Base-by-base conservation (phyloP, 2,113 vertebrate species). In the Vidua macroura region DNA sequence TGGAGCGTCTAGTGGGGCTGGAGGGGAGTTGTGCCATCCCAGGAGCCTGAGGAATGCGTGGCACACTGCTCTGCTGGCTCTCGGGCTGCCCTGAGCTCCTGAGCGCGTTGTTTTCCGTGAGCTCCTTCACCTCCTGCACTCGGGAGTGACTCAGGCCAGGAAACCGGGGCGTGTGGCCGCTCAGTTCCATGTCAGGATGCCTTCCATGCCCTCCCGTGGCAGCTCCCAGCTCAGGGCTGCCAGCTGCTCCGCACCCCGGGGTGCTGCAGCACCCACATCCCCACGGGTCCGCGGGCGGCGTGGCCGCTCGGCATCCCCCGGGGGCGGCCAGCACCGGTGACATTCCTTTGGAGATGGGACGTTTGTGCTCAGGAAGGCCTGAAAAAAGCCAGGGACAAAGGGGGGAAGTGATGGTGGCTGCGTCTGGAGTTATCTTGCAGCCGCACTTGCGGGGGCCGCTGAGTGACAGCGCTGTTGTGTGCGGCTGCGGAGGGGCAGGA, bases 301-400 rank as follows among this genome's bases (percentile, higher is more conserved):
- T 3, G 13, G 58, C 49, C 2, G 3, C 80, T 24, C 4, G 4
- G 60, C 15, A 11, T 15, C 52, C 46, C 15, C 46, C 15, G 17
- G n/a, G 84, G 91, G 43, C 13, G 10, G 79, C 46, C n/a, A 5
- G 46, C 27, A 16, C 90, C 94, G 31, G 60, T 24, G 66, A 94
- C 94, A 96, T 96, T 95, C 96, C 95, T 97, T 90, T 28, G 53
- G 83, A 94, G 90, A 93, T 86, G 95, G 85, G 94, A 95, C 83
- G 37, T 93, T 83, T 86, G 89, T 84, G 69, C 73, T 95, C 97
- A 97, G 97, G 97, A 98, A 98, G 91, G 90, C 86, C 95, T 97
- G 97, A 96, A 91, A 96, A 92, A 96, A 97, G 82, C 86, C 93
- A 46, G 92, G 97, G 92, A 98, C 97, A 98, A 98, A 97, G 90